These are phyloP conservation scores for Pipistrellus nathusii DNA, from an alignment of 2,797 vertebrate genomes.

Conservation along the genomic window DNA sequence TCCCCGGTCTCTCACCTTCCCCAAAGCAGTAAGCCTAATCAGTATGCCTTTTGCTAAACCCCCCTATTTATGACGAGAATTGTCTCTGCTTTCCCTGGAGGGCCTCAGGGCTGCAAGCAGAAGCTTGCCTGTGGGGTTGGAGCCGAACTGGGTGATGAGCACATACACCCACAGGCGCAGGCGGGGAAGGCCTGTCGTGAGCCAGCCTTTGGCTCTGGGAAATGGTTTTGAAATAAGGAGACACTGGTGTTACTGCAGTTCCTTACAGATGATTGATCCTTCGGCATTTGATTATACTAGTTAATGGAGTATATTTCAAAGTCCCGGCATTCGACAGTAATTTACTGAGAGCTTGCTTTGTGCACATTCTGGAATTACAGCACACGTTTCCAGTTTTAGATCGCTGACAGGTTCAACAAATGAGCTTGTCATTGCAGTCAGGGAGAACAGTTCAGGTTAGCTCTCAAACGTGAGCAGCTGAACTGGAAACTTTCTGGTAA, in stretches of 20 bases:
- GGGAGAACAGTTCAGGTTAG: not conserved
- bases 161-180: not conserved
- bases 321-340: not conserved
- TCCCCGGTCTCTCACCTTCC: not conserved
- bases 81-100: not conserved
- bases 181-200: not conserved
- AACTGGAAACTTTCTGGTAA: not conserved
- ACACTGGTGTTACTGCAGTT: not conserved
- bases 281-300: not conserved
- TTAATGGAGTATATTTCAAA: constrained; percentile 29
- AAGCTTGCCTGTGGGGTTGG: not conserved
- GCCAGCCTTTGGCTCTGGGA: constrained; percentile 12
- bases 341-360: constrained; percentile 12
- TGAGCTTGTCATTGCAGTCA: not conserved
- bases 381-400: not conserved
- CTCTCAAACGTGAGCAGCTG: not conserved
- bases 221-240: constrained; percentile 55
- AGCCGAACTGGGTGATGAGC: no score
- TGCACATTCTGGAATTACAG: not conserved
- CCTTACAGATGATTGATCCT: constrained; percentile 14
- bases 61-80: constrained; percentile 1
- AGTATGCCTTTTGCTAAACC: not conserved
- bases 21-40: not conserved
- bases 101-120: not conserved
- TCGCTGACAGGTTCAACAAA: not conserved